Percentiles rank a stretch among this genome's conserved stretches.
These are phyloP conservation scores for Zaprionus ornatus DNA, from an alignment of 1,140 invertebrate species.

Conservation along the genomic window DNA sequence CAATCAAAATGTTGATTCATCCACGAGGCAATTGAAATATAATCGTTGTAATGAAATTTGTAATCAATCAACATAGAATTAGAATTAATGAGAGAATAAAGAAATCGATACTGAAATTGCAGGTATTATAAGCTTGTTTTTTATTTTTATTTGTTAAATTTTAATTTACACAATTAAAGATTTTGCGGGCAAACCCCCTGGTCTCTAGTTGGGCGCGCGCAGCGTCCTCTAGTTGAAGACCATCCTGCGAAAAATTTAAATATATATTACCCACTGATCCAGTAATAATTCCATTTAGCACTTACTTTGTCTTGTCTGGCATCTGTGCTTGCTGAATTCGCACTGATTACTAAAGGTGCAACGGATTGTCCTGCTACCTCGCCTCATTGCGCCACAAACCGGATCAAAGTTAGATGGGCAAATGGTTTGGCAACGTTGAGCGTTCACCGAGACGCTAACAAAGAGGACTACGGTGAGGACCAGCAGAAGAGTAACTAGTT, in stretches of 20 bases:
- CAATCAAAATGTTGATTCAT: neutral
- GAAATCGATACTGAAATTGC: neutral
- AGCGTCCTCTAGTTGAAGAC: neutral
- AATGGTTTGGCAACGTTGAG: neutral
- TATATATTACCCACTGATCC: neutral
- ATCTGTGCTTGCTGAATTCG: neutral
- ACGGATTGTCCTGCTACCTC: neutral
- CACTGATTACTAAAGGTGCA: slow-evolving; percentile 17
- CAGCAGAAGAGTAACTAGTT: neutral
- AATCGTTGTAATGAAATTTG: no score
- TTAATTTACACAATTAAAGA: neutral
- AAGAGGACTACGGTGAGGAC: neutral
- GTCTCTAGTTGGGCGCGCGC: neutral
- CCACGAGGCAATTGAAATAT: neutral
- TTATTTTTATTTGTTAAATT: neutral
- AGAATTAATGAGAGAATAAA: neutral
- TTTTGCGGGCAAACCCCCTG: neutral
- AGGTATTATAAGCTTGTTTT: neutral
- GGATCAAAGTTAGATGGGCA: neutral
- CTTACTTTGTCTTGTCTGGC: neutral
- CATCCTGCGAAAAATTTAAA: slow-evolving; percentile 1
- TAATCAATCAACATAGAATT: no score
- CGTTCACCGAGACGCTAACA: neutral
- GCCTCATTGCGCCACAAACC: slow-evolving; percentile 3
- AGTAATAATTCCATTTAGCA: neutral